Conservation (phyloP, 2,888 invertebrate genomes). For the Leptinotarsa juncta region DNA sequence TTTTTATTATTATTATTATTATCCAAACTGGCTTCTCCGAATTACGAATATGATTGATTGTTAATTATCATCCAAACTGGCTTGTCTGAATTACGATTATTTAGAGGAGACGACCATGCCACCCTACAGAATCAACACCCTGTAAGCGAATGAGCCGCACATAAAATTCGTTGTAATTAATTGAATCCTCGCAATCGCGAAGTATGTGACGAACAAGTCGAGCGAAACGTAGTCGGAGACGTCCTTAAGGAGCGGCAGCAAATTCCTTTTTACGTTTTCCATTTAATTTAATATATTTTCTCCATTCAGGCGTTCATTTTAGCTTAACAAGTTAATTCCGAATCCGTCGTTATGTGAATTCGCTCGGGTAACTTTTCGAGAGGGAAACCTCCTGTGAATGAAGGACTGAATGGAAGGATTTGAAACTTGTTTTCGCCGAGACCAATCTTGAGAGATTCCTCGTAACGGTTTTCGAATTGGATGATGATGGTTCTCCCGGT, state of each 20-base stretch:
- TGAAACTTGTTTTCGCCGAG: slow-evolving; percentile 35
- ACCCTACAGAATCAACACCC: no score
- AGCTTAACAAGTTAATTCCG: slow-evolving; percentile 60
- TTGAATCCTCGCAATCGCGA: slow-evolving; percentile 1
- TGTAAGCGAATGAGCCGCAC: no score
- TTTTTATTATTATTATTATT: no score
- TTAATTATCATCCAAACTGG: no score
- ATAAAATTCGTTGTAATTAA: neutral
- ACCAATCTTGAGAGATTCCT: slow-evolving; percentile 15
- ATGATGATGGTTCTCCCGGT: neutral
- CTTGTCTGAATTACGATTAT: no score
- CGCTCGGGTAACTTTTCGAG: slow-evolving; percentile 50
- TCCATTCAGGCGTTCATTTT: slow-evolving; percentile 54
- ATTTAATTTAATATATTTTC: slow-evolving; percentile 54
- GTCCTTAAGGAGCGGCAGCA: slow-evolving; percentile 14
- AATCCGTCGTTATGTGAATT: slow-evolving; percentile 53
- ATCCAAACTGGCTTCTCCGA: no score
- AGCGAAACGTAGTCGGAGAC: neutral
- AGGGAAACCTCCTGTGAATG: slow-evolving; percentile 34
- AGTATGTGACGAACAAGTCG: neutral
- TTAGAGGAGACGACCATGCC: no score
- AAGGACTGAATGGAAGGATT: slow-evolving; percentile 35
- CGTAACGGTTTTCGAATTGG: slow-evolving; percentile 1
- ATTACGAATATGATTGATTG: no score
- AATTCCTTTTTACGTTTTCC: slow-evolving; percentile 43